Percentiles rank a stretch among this genome's conserved stretches.
phyloP scores from a whole-genome alignment of 1,140 invertebrate genomes.

The Zaprionus inermis region DNA sequence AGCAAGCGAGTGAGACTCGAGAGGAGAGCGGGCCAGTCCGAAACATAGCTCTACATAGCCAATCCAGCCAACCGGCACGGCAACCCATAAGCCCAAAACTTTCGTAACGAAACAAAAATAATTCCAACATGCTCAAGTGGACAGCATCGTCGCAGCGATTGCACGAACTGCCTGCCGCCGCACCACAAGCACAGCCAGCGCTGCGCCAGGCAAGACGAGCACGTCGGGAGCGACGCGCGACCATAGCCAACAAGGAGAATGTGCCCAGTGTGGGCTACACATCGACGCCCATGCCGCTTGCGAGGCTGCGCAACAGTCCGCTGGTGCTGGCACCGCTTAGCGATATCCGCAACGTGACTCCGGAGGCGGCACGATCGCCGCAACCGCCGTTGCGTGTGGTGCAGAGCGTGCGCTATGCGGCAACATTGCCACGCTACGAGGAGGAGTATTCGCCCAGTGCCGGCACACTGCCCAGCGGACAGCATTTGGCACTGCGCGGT shows the following conservation, averaged over 20 bases:
- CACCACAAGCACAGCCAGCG: conserved; percentile 50
- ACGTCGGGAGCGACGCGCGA: conserved; percentile 48
- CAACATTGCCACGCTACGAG: conserved; percentile 69
- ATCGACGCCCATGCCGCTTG: conserved; percentile 69
- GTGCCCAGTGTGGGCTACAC: conserved; percentile 51
- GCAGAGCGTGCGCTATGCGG: conserved; percentile 64
- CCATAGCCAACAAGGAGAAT: conserved; percentile 68
- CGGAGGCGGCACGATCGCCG: conserved; percentile 34
- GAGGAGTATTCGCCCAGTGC: conserved; percentile 77
- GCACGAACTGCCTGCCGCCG: conserved; percentile 14
- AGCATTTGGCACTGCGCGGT: conserved; percentile 71
- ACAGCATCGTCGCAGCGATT: conserved; percentile 59
- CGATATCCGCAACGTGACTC: conserved; percentile 77
- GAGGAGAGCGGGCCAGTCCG: conserved; percentile 22
- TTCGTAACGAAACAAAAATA: neutral
- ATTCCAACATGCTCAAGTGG: conserved; percentile 73
- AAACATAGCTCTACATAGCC: conserved; percentile 11
- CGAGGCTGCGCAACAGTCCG: conserved; percentile 66
- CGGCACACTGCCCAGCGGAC: conserved; percentile 55
- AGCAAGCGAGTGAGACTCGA: conserved; percentile 25
- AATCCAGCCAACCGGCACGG: conserved; percentile 23
- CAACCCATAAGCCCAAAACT: neutral
- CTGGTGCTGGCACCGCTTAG: conserved; percentile 70
- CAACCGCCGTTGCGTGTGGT: conserved; percentile 31
- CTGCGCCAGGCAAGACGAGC: conserved; percentile 23